Conservation (phyloP, 2,888 invertebrate genomes). For the Ornithoptera alexandrae region DNA sequence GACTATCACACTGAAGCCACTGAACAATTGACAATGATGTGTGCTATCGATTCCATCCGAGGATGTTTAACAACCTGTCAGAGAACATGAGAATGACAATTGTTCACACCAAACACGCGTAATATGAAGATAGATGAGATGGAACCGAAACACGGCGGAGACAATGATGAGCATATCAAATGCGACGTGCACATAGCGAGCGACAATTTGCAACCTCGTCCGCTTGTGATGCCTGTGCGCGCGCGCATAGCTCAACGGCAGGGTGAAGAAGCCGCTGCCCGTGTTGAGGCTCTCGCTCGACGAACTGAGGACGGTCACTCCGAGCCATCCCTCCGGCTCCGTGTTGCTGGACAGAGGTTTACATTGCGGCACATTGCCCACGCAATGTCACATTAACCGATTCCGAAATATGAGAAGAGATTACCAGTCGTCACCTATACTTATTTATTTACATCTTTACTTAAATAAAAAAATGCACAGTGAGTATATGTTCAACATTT, state of each 20-base stretch:
- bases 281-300: slow-evolving; percentile 84
- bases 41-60: slow-evolving; percentile 47
- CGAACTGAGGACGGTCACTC: slow-evolving; percentile 71
- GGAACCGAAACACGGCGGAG: slow-evolving; percentile 38
- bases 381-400: slow-evolving; percentile 11
- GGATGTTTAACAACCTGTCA: neutral
- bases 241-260: slow-evolving; percentile 88
- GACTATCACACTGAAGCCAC: slow-evolving; percentile 40
- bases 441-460: neutral
- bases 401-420: neutral
- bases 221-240: slow-evolving; percentile 88
- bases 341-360: slow-evolving; percentile 54
- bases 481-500: too few relatives aligned
- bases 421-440: neutral
- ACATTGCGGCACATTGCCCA: slow-evolving; percentile 33
- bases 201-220: slow-evolving; percentile 83
- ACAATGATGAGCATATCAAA: slow-evolving; percentile 39
- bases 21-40: slow-evolving; percentile 39
- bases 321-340: slow-evolving; percentile 64
- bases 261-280: slow-evolving; percentile 83
- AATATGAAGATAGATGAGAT: slow-evolving; percentile 33
- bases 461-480: neutral
- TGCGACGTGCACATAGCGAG: slow-evolving; percentile 66
- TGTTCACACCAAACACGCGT: slow-evolving; percentile 31
- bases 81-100: slow-evolving; percentile 25